Evolutionary conservation across 23 tunicate species (phyloP).

Genomic region (Halocynthia roretzi): DNA sequence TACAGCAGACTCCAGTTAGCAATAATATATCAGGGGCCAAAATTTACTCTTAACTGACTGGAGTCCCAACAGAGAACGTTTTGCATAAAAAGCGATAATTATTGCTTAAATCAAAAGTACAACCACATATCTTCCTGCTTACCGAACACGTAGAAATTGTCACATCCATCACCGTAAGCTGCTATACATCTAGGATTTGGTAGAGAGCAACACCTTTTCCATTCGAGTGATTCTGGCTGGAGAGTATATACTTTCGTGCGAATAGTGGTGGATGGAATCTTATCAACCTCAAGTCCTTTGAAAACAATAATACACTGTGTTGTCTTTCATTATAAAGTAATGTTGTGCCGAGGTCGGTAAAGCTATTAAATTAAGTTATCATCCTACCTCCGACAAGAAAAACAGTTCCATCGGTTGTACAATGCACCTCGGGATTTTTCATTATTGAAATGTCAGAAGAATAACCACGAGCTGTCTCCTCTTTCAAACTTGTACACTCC

Average conservation of each 20-base stretch:
- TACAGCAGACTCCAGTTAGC: neutral
- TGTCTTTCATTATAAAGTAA: too few species aligned
- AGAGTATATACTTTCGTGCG: constrained; percentile 43
- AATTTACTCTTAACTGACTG: neutral
- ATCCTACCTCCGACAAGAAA: constrained; percentile 73
- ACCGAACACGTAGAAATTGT: constrained; percentile 51
- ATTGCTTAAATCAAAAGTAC: too few species aligned
- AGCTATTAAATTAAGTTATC: neutral
- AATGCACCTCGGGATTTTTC: constrained; percentile 73
- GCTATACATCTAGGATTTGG: constrained; percentile 68
- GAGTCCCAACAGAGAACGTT: neutral
- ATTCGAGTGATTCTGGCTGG: constrained; percentile 29
- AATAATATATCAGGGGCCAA: constrained; percentile 1
- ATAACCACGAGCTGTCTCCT: constrained; percentile 1
- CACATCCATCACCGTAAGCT: constrained; percentile 57
- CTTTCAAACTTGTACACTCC: neutral
- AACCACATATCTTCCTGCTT: neutral
- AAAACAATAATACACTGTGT: neutral
- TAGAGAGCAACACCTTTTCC: constrained; percentile 39
- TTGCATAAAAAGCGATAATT: too few species aligned
- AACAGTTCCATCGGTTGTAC: constrained; percentile 47
- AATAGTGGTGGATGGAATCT: constrained; percentile 12
- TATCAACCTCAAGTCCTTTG: constrained; percentile 59
- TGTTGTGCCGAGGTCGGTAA: too few species aligned
- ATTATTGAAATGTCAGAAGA: constrained; percentile 42